Conservation (phyloP, 2,797 vertebrate species). For the Lepilemur septentrionalis region DNA sequence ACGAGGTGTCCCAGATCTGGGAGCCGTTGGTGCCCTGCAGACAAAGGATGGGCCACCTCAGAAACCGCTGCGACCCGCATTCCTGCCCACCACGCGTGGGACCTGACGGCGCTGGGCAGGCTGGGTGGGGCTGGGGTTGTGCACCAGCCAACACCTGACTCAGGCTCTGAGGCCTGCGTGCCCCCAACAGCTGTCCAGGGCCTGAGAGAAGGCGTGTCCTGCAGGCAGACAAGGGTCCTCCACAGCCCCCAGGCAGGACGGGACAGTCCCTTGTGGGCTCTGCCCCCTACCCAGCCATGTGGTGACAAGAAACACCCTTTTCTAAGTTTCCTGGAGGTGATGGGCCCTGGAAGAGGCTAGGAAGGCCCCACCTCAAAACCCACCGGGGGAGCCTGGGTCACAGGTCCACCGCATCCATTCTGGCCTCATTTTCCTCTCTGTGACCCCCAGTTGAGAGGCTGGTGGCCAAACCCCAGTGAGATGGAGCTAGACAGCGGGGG, state of each 20-base stretch:
- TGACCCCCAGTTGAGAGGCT: background rate
- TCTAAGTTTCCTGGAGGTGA: background rate
- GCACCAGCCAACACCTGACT: background rate
- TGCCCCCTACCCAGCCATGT: background rate
- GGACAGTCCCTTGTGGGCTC: background rate
- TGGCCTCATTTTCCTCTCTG: too few species aligned
- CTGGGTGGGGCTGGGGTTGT: background rate
- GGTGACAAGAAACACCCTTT: background rate
- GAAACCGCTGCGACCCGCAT: accelerated
- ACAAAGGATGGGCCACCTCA: accelerated
- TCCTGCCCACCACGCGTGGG: background rate
- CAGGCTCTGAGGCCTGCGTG: background rate
- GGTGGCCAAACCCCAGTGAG: background rate
- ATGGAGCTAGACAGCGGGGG: background rate
- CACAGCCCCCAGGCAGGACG: background rate
- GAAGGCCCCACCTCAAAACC: background rate
- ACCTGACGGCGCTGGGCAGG: accelerated
- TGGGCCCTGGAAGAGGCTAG: background rate
- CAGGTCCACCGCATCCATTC: background rate
- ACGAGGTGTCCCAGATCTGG: constrained; percentile 97
- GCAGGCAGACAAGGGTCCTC: background rate
- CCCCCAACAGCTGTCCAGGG: too few species aligned
- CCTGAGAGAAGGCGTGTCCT: background rate
- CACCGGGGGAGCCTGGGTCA: background rate
- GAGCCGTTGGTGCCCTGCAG: constrained; percentile 96